A percentile compares a stretch with the other conserved stretches of the same genome.
phyloP scores from a whole-genome alignment of 2,888 invertebrate genomes.

The Dryobota labecula region DNA sequence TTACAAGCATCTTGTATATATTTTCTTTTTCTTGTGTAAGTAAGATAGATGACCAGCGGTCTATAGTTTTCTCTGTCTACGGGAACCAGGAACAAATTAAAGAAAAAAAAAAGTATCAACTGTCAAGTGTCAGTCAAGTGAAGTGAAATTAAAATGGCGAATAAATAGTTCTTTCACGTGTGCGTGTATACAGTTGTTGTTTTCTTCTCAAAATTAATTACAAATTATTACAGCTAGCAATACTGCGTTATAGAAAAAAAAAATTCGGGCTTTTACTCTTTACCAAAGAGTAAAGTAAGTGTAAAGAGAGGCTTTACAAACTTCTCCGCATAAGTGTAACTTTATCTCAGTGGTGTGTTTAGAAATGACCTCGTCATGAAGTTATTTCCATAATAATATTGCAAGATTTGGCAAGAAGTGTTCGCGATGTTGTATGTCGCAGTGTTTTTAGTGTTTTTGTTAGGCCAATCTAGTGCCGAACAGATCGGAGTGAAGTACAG shows the following conservation, averaged over 20 bases:
- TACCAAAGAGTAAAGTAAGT: too few species aligned
- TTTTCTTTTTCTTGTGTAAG: too few species aligned
- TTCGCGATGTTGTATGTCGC: slow-evolving; percentile 65
- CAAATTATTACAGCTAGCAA: background rate
- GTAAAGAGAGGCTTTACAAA: background rate
- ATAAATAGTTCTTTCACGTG: background rate
- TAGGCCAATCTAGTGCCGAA: slow-evolving; percentile 53
- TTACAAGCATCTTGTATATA: too few species aligned
- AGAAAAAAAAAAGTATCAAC: too few species aligned
- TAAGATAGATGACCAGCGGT: too few species aligned
- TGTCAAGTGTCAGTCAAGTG: background rate
- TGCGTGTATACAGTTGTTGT: background rate
- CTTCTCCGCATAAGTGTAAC: too few species aligned
- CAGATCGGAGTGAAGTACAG: slow-evolving; percentile 48
- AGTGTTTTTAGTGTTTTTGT: slow-evolving; percentile 66
- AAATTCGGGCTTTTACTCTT: too few species aligned
- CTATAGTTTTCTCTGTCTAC: too few species aligned
- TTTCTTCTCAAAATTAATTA: background rate
- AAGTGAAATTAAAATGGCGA: slow-evolving; percentile 7
- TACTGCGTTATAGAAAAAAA: background rate
- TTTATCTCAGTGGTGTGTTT: background rate
- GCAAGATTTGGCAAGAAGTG: slow-evolving; percentile 32
- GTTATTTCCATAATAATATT: slow-evolving; percentile 67
- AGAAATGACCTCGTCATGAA: slow-evolving; percentile 51
- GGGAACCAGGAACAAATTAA: too few species aligned